phyloP scores from a whole-genome alignment of 2,113 vertebrate species.

The Tonatia bakeri region DNA sequence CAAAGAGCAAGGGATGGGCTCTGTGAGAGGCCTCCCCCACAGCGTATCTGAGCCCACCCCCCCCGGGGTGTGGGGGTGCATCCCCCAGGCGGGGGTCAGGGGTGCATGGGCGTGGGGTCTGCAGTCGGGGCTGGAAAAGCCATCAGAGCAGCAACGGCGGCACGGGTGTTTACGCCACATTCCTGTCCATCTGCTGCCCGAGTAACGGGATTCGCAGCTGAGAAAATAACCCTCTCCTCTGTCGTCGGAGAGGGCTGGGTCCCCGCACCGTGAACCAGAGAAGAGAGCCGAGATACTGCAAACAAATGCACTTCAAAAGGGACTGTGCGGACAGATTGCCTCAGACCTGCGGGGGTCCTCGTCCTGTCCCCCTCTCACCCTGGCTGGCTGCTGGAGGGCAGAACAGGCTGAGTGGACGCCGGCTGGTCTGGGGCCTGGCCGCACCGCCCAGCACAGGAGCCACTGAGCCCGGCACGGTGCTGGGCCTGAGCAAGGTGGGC shows the following conservation, averaged over 20 bases:
- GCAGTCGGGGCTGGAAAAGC: slow-evolving; percentile 83
- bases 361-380: too few relatives aligned
- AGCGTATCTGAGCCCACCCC: too few relatives aligned
- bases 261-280: slow-evolving; percentile 71
- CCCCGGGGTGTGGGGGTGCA: too few relatives aligned
- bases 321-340: slow-evolving; percentile 7
- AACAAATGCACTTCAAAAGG: slow-evolving; percentile 78
- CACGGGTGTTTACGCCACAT: slow-evolving; percentile 79
- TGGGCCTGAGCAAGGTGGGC: not conserved
- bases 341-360: not conserved
- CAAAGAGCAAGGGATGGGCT: too few relatives aligned
- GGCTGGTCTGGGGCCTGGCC: too few relatives aligned
- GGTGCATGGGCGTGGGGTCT: not conserved
- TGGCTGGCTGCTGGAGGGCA: too few relatives aligned
- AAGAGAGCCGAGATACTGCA: slow-evolving; percentile 74
- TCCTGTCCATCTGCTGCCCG: slow-evolving; percentile 80
- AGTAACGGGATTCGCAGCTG: slow-evolving; percentile 85
- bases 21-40: too few relatives aligned
- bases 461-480: not conserved
- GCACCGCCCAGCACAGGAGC: not conserved
- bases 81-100: too few relatives aligned
- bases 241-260: slow-evolving; percentile 80
- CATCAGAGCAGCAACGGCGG: slow-evolving; percentile 77
- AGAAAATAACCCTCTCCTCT: slow-evolving; percentile 80
- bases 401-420: too few relatives aligned